A percentile compares a stretch with the other conserved stretches of the same genome.
Evolutionary conservation across 2,888 invertebrate species (phyloP).

Genomic region (Sipha maydis): DNA sequence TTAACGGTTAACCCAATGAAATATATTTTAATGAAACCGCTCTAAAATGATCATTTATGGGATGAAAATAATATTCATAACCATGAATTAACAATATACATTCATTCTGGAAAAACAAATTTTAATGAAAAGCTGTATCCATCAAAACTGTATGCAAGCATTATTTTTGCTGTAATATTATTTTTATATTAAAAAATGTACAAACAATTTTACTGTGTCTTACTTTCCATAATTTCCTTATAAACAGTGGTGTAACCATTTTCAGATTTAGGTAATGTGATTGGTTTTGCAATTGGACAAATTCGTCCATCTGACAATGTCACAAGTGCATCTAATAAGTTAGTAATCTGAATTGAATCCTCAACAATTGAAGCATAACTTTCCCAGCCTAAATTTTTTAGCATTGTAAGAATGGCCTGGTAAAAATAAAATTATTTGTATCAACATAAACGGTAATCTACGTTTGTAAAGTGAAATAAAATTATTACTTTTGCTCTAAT

Average conservation of each 20-base stretch:
- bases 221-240: constrained; percentile 48
- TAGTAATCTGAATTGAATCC: constrained; percentile 64
- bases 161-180: too few species aligned
- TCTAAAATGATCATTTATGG: not conserved
- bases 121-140: too few species aligned
- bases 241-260: constrained; percentile 32
- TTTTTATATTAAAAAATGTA: too few species aligned
- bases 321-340: constrained; percentile 19
- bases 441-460: not conserved
- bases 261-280: constrained; percentile 31
- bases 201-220: not conserved
- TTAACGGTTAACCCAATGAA: not conserved
- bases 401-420: constrained; percentile 66
- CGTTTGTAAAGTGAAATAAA: not conserved
- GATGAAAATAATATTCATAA: too few species aligned
- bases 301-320: constrained; percentile 41
- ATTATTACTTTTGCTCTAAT: constrained; percentile 56
- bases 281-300: constrained; percentile 41
- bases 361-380: constrained; percentile 66
- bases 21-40: not conserved
- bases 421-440: constrained; percentile 36
- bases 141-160: too few species aligned
- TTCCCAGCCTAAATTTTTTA: constrained; percentile 67
- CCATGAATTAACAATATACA: too few species aligned
- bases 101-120: too few species aligned